Evolutionary conservation across 2,113 vertebrate genomes (phyloP).

Genomic region (Lepus europaeus): DNA sequence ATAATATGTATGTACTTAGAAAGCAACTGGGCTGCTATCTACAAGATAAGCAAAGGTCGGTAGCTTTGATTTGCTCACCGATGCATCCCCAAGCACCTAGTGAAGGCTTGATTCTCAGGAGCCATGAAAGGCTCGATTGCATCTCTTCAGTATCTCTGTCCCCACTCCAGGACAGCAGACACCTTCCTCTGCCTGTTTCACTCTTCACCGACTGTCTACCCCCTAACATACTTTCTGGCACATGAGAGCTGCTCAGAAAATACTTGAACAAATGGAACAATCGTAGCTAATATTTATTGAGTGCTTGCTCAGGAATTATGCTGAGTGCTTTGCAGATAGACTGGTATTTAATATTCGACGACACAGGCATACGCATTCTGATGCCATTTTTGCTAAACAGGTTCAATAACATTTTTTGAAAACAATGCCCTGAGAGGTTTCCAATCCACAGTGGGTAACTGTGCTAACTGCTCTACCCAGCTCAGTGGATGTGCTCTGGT

Average conservation of each 20-base stretch:
- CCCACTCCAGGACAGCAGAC: neutral
- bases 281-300: constrained; percentile 9
- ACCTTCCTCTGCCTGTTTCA: neutral
- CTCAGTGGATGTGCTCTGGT: neutral
- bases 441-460: neutral
- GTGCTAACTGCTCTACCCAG: constrained; percentile 11
- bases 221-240: neutral
- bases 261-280: neutral
- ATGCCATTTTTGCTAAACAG: constrained; percentile 31
- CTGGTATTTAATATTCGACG: constrained; percentile 17
- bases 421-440: constrained; percentile 21
- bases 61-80: neutral
- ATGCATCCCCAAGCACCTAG: too few relatives aligned
- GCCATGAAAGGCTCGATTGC: neutral
- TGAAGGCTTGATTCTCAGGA: neutral
- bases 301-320: neutral
- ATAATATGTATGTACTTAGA: neutral
- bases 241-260: constrained; percentile 3
- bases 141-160: neutral
- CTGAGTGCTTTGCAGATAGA: constrained; percentile 3
- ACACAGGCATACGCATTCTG: neutral
- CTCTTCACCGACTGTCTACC: neutral
- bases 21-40: neutral
- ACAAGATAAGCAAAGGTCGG: neutral
- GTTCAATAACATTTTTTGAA: constrained; percentile 39